Evolutionary conservation across 1,140 invertebrate species (phyloP).

Genomic region (Drosophila saltans): DNA sequence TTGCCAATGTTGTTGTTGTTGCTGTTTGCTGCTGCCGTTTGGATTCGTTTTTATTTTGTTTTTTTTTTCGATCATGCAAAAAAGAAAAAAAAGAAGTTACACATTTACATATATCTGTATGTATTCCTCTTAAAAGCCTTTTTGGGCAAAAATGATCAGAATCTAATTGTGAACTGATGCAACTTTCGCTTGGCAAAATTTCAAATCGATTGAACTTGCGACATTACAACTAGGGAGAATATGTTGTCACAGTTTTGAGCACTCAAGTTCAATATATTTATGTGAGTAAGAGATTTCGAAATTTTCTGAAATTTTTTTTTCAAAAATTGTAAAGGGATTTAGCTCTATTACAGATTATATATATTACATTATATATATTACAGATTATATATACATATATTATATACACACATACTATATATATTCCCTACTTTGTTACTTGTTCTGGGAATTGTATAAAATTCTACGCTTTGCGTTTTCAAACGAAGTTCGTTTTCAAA

Average conservation of each 20-base stretch:
- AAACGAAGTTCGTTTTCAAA: too few relatives aligned
- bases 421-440: too few relatives aligned
- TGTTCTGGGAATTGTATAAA: too few relatives aligned
- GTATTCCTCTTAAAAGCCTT: not conserved
- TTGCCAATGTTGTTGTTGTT: slow-evolving; percentile 55
- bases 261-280: too few relatives aligned
- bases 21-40: slow-evolving; percentile 47
- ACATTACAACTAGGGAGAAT: slow-evolving; percentile 3
- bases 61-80: slow-evolving; percentile 41
- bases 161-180: slow-evolving; percentile 9
- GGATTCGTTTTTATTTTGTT: slow-evolving; percentile 55
- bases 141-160: slow-evolving; percentile 31
- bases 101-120: not conserved
- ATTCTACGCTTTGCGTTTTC: too few relatives aligned
- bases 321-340: too few relatives aligned
- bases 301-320: too few relatives aligned
- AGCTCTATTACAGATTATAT: too few relatives aligned
- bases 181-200: slow-evolving; percentile 40
- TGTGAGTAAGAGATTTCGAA: too few relatives aligned
- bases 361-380: too few relatives aligned
- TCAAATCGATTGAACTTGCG: not conserved
- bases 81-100: not conserved
- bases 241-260: not conserved
- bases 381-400: too few relatives aligned
- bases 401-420: too few relatives aligned